phyloP scores from a whole-genome alignment of 1,140 invertebrate genomes.

The Drosophila orena region DNA sequence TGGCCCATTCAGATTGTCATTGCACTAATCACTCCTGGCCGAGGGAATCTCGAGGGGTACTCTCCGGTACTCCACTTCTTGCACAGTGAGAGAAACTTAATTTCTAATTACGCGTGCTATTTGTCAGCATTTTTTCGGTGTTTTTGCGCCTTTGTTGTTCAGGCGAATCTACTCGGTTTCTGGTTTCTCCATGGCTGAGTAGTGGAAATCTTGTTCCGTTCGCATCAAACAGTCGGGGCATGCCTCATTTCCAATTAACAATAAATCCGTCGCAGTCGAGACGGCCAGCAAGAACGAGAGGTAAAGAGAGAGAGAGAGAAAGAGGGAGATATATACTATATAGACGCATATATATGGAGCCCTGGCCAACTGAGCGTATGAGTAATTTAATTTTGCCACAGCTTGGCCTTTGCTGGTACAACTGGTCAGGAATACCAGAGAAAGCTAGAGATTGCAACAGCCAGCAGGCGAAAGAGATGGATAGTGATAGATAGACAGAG shows the following conservation, averaged over 20 bases:
- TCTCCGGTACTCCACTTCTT: neutral
- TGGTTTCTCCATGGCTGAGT: slow-evolving; percentile 51
- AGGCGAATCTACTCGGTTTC: neutral
- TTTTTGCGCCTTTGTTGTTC: slow-evolving; percentile 21
- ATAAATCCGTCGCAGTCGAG: slow-evolving; percentile 73
- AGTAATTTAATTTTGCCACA: slow-evolving; percentile 81
- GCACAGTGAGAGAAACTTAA: slow-evolving; percentile 62
- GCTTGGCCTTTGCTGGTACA: slow-evolving; percentile 70
- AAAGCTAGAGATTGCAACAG: slow-evolving; percentile 20
- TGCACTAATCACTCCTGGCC: slow-evolving; percentile 54
- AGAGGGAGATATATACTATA: neutral
- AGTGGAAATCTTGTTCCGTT: slow-evolving; percentile 73
- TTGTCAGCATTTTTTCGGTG: slow-evolving; percentile 72
- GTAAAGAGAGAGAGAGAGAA: neutral
- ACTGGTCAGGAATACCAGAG: slow-evolving; percentile 36
- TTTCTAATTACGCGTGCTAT: slow-evolving; percentile 81
- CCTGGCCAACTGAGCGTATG: slow-evolving; percentile 77
- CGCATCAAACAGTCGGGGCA: slow-evolving; percentile 77
- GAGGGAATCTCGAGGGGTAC: slow-evolving; percentile 1
- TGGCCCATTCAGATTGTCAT: slow-evolving; percentile 59
- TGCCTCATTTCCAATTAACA: slow-evolving; percentile 82
- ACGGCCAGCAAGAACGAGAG: slow-evolving; percentile 2
- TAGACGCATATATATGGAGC: slow-evolving; percentile 7
- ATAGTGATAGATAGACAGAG: slow-evolving; percentile 1
- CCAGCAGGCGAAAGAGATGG: slow-evolving; percentile 4